These are phyloP conservation scores for Toxostoma redivivum DNA, from an alignment of 2,113 vertebrate genomes.

Conservation along the genomic window DNA sequence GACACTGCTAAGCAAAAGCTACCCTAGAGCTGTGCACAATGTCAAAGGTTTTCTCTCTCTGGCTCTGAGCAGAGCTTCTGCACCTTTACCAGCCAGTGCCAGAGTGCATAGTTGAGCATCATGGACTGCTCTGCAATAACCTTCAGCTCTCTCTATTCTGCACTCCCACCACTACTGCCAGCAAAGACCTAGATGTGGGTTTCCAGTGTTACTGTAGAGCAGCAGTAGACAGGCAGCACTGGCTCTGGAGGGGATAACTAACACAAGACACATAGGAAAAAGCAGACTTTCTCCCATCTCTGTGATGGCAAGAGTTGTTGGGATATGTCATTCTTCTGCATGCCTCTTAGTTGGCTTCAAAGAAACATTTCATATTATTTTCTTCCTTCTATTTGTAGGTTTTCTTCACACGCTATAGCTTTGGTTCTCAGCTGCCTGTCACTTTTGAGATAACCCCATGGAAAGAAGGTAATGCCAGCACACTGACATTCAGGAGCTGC, in stretches of 20 bases:
- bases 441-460: not conserved
- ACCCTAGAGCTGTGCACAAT: not conserved
- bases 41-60: not conserved
- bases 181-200: not conserved
- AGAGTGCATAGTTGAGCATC: not conserved
- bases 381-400: not conserved
- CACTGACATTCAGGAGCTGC: not conserved
- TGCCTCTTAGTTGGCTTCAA: not conserved
- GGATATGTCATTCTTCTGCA: not conserved
- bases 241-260: not conserved
- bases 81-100: not conserved
- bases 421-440: not conserved
- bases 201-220: not conserved
- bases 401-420: not conserved
- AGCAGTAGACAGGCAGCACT: not conserved
- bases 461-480: not conserved
- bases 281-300: not conserved
- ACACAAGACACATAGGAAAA: not conserved
- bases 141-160: not conserved
- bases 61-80: not conserved
- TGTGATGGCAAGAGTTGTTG: not conserved
- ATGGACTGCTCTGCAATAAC: not conserved
- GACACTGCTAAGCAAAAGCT: not conserved
- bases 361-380: not conserved
- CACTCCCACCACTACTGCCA: accelerated